A percentile compares a stretch with the other conserved stretches of the same genome.
Evolutionary conservation across 2,797 vertebrate genomes (phyloP).

Genomic region (Lutjanus argentimaculatus): DNA sequence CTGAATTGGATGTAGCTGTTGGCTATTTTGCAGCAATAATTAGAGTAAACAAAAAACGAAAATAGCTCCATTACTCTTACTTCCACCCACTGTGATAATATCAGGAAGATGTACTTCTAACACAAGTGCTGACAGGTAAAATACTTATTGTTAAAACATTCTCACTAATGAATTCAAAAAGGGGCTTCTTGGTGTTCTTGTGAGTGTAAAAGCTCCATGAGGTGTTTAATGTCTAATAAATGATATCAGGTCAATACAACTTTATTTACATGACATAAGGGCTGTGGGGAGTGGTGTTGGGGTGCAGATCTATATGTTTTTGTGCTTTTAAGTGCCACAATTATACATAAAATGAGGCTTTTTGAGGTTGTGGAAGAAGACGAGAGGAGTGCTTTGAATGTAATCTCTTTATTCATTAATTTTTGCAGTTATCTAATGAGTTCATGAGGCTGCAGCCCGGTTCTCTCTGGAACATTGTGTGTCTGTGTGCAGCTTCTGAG

Average conservation of each 20-base stretch:
- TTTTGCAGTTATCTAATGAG: not conserved
- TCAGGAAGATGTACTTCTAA: not conserved
- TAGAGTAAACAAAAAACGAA: not conserved
- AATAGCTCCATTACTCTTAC: not conserved
- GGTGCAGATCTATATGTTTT: too few relatives aligned
- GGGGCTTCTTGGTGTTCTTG: too few relatives aligned
- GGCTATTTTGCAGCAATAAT: not conserved
- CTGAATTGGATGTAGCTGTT: not conserved
- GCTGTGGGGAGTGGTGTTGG: not conserved
- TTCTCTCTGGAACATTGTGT: conserved; percentile 26
- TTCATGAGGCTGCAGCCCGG: not conserved
- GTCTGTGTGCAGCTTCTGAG: conserved; percentile 29
- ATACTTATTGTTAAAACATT: not conserved
- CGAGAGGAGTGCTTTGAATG: not conserved
- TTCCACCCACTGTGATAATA: not conserved
- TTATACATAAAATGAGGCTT: not conserved
- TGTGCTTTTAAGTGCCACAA: not conserved
- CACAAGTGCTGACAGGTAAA: not conserved
- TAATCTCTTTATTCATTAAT: not conserved
- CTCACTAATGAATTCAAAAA: not conserved
- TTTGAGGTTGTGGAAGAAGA: not conserved
- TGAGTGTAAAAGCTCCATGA: not conserved
- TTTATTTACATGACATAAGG: not conserved
- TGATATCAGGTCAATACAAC: not conserved
- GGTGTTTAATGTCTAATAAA: not conserved